phyloP scores from a whole-genome alignment of 53 echinoderm and acorn worm genomes.

The Antedon mediterranea region DNA sequence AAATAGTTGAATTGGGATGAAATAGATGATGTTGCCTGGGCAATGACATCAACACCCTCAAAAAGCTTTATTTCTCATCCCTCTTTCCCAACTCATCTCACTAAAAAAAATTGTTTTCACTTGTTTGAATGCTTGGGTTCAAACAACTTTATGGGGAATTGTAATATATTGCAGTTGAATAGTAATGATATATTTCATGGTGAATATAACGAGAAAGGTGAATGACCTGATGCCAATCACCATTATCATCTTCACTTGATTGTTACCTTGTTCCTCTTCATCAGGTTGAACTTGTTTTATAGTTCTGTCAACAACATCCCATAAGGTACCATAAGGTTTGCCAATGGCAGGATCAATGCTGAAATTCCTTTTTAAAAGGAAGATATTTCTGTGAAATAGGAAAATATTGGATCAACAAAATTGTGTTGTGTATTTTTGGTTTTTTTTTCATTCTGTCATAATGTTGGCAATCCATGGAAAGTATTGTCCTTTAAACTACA shows the following conservation, averaged over 20 bases:
- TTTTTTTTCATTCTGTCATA: too few relatives aligned
- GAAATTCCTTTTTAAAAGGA: conserved; percentile 75
- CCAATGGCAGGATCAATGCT: conserved; percentile 58
- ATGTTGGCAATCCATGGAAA: too few relatives aligned
- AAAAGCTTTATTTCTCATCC: not conserved
- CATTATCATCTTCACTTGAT: not conserved
- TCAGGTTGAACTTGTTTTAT: conserved; percentile 29
- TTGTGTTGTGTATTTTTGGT: too few relatives aligned
- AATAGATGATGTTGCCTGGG: not conserved
- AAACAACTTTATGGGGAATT: too few relatives aligned
- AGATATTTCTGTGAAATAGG: conserved; percentile 35
- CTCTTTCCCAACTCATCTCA: not conserved
- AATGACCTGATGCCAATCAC: not conserved
- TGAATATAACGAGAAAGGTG: too few relatives aligned
- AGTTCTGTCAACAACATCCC: conserved; percentile 47
- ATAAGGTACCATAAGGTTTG: conserved; percentile 66
- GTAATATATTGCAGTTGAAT: too few relatives aligned
- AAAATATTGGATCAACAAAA: too few relatives aligned
- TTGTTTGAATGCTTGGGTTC: too few relatives aligned
- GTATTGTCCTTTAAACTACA: too few relatives aligned
- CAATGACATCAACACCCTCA: not conserved
- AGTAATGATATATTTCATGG: too few relatives aligned
- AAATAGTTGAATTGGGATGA: not conserved
- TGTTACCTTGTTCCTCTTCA: conserved; percentile 13
- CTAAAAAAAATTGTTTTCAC: too few relatives aligned